Percentiles rank a stretch among this genome's conserved stretches.
Conservation (phyloP, 2,888 invertebrate species). For the Caenorhabditis imperialis region DNA sequence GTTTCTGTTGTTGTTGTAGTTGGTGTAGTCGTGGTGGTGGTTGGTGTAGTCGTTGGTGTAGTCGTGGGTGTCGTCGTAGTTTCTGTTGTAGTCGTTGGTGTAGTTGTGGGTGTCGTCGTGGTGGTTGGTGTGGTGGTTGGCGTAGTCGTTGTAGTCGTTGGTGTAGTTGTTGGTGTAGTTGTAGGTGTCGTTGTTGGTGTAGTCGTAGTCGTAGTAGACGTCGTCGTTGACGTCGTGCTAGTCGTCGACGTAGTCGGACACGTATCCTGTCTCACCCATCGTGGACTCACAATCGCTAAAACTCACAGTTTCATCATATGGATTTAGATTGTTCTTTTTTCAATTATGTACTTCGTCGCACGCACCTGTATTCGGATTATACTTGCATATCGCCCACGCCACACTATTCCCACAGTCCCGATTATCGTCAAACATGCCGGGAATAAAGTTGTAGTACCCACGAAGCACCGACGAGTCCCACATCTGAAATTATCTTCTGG, state of each 20-base stretch:
- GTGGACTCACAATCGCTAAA: too few species aligned
- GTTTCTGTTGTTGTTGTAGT: neutral
- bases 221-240: too few species aligned
- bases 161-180: constrained; percentile 10
- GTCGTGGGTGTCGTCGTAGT: neutral
- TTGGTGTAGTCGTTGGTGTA: neutral
- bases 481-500: too few species aligned
- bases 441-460: constrained; percentile 7
- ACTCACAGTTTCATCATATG: too few species aligned
- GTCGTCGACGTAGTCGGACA: too few species aligned
- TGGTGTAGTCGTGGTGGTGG: neutral
- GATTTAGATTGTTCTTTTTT: too few species aligned
- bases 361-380: constrained; percentile 23
- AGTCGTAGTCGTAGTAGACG: too few species aligned
- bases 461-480: constrained; percentile 22
- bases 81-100: neutral
- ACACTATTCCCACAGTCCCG: constrained; percentile 6
- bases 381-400: constrained; percentile 30
- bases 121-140: neutral
- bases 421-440: constrained; percentile 16
- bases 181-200: too few species aligned
- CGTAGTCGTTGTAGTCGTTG: neutral
- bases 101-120: constrained; percentile 1
- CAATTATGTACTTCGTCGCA: too few species aligned
- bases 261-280: too few species aligned